Base-by-base conservation (phyloP, 1,140 invertebrate genomes). In the Vanessa atalanta region DNA sequence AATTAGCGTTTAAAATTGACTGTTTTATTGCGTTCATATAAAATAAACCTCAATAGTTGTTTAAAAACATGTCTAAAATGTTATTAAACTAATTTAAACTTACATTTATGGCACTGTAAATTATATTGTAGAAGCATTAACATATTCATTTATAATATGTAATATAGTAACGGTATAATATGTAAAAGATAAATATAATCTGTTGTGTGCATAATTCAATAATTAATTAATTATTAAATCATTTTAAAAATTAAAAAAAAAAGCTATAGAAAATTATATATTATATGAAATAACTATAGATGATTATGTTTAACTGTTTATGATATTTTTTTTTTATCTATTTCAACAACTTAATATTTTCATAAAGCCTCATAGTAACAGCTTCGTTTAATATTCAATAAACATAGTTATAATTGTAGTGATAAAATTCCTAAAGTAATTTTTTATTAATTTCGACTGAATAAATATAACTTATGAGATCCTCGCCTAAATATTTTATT, bases 401-500 rank as follows among this genome's bases (percentile, higher is more conserved):
- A 61, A 61, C 26, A 61, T 13, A 61, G 5, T 37, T 61, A 26
- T 50, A 31, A 47, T 31, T 23, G 26, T 65, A 61, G 23, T 57
- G 65, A 73, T 73, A 51, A 63, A 68, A 68, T 68, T 15, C 16
- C 37, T 51, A 37, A 73, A 73, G 47, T 51, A 67, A 31, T 31
- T 57, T 55, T 13, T 26, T 51, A 68, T 23, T 64, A 53, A 68
- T 73, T 68, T 55, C 43, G 51, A 67, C 8, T 43, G 55, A 50
- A 47, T 68, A 51, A 82, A 74, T 76, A 57, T 15, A 51, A 84
- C 78, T 69, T 65, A 80, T 82, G 85, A 84, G 81, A 86, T 84
- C 85, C 76, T 74, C 79, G 78, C 14, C 79, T 82, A 78, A 50
- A 81, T 81, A 86, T 79, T 83, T 76, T 79, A 81, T 68, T 70